Evolutionary conservation across 2,113 vertebrate species (phyloP).

Genomic region (Callocephalon fimbriatum): DNA sequence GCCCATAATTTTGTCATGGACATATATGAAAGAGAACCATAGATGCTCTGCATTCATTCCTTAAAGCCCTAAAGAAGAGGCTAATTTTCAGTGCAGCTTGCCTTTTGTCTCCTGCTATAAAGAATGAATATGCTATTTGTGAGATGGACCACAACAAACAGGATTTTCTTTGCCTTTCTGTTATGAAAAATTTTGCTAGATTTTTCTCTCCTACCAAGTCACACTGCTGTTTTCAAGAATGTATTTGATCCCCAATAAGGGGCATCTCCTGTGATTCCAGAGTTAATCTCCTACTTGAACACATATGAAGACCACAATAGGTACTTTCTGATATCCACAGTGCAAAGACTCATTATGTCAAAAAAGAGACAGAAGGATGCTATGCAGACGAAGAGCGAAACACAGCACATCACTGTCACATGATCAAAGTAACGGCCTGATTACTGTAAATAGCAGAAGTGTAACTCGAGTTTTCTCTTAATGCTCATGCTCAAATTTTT

Average conservation of each 20-base stretch:
- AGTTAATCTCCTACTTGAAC: background rate
- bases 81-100: background rate
- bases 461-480: background rate
- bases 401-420: background rate
- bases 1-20: background rate
- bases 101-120: background rate
- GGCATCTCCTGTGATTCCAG: background rate
- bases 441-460: background rate
- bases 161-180: background rate
- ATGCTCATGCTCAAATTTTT: accelerated
- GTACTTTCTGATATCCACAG: background rate
- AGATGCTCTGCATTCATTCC: background rate
- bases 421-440: background rate
- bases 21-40: background rate
- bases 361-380: background rate
- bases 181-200: background rate
- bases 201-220: background rate
- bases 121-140: background rate
- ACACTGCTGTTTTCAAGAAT: background rate
- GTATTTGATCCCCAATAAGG: background rate
- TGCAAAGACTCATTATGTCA: background rate
- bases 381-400: background rate
- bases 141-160: background rate
- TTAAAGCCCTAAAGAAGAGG: background rate
- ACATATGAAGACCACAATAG: background rate